Evolutionary conservation across 2,888 invertebrate species (phyloP).

Genomic region (Thymelicus acteon): DNA sequence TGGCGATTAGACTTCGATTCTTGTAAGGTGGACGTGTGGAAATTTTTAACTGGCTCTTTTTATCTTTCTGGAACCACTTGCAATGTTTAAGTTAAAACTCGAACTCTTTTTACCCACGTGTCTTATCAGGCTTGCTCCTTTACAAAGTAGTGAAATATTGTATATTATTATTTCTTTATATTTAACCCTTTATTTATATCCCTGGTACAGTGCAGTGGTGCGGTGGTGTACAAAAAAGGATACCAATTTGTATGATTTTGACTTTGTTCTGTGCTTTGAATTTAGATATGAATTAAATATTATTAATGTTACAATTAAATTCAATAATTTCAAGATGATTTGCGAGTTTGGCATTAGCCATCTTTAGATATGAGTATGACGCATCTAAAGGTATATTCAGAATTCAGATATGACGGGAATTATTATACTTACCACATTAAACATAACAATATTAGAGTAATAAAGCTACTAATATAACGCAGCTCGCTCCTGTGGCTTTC

Average conservation of each 20-base stretch:
- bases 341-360: too few species aligned
- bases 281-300: too few species aligned
- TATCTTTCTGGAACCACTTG: background rate
- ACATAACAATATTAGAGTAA: background rate
- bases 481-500: conserved; percentile 42
- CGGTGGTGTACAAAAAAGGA: too few species aligned
- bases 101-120: conserved; percentile 8
- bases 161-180: background rate
- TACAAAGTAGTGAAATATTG: background rate
- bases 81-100: conserved; percentile 13
- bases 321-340: too few species aligned
- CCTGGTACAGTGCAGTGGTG: too few species aligned
- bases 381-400: too few species aligned
- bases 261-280: too few species aligned
- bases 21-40: conserved; percentile 20
- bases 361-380: too few species aligned
- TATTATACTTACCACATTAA: too few species aligned
- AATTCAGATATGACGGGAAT: too few species aligned
- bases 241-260: too few species aligned
- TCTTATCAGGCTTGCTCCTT: background rate
- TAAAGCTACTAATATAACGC: background rate
- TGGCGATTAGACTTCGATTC: conserved; percentile 12
- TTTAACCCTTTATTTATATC: background rate
- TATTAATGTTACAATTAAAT: too few species aligned
- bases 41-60: conserved; percentile 11